Evolutionary conservation across 2,113 vertebrate species (phyloP), one percentile per base, ranked within the genome.

Genomic region (Benthochromis sp.): DNA sequence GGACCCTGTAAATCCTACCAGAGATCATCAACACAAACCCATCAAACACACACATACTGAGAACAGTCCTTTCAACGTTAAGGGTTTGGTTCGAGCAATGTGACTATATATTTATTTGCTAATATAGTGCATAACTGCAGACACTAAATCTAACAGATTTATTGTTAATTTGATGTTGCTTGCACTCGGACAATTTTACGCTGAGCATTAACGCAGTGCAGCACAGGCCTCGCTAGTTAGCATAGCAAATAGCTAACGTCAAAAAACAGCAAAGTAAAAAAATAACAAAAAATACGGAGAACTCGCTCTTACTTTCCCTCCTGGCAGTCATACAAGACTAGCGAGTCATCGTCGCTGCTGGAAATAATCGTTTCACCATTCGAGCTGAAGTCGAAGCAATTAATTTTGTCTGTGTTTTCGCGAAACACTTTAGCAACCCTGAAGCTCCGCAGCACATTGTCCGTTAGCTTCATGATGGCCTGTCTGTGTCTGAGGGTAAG

Each of bases 371-470:
- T 98, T 95, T 99, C 99, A 82, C 99, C 99, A 53, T 98, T 99
- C 9, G 99, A 98, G 80, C 98, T 99, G 96, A 99, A 99, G 81
- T 99, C 99, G 86, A 99, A 99, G 93, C 99, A 99, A 92, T 99
- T 99, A 61, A 99, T 99, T 95, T 99, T 99, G 95, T 99, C 98
- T 11, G 98, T 98, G 93, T 99, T 99, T 92, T 99, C 99, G 24
- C 99, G 98, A 89, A 99, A 99, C 82, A 99, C 99, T 96, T 99
- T 99, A 52, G 99, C 99, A 85, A 99, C 98, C 93, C 99, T 97
- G 96, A 99, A 99, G 96, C 98, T 99, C 96, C 99, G 97, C 95
- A 99, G 96, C 97, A 99, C 98, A 97, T 98, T 98, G 96, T 99
- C 99, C 92, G 98, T 99, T 90, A 99, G 97, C 98, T 99, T 99